Conservation (phyloP, 2,113 vertebrate genomes). For the Silurus glanis region DNA sequence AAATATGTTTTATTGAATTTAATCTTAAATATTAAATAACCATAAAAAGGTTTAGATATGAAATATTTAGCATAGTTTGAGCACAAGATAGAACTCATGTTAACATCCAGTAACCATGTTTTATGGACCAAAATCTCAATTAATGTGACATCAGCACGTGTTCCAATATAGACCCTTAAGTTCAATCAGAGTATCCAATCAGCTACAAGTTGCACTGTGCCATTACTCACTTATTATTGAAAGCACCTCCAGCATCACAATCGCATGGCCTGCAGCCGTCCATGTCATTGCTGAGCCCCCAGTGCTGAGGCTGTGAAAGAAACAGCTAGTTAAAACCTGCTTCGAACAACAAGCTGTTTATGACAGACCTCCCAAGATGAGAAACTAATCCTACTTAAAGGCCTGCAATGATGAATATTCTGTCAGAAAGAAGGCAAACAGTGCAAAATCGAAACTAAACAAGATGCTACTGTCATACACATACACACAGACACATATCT, state of each 20-base stretch:
- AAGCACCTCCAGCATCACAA: constrained; percentile 87
- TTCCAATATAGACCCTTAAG: background rate
- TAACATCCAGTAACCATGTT: background rate
- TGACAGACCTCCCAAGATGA: constrained; percentile 45
- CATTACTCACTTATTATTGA: constrained; percentile 85
- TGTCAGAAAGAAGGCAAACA: no score
- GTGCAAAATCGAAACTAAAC: no score
- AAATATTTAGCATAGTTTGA: background rate
- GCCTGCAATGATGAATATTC: no score
- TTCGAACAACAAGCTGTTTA: constrained; percentile 21
- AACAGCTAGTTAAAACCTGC: constrained; percentile 24
- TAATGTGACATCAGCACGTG: background rate
- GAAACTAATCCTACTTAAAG: background rate
- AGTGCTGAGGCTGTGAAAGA: constrained; percentile 83
- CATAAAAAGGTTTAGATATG: background rate
- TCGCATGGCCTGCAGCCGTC: constrained; percentile 95
- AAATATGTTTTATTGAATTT: background rate
- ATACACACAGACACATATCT: no score
- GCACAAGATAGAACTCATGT: background rate
- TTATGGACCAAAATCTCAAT: background rate
- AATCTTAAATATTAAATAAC: background rate
- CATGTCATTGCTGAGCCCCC: constrained; percentile 95
- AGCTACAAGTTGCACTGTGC: background rate
- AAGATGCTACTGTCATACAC: no score
- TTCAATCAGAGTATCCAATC: background rate